These are phyloP conservation scores for Micropoecilia bifurca DNA, from an alignment of 2,797 vertebrate genomes.

Conservation along the genomic window DNA sequence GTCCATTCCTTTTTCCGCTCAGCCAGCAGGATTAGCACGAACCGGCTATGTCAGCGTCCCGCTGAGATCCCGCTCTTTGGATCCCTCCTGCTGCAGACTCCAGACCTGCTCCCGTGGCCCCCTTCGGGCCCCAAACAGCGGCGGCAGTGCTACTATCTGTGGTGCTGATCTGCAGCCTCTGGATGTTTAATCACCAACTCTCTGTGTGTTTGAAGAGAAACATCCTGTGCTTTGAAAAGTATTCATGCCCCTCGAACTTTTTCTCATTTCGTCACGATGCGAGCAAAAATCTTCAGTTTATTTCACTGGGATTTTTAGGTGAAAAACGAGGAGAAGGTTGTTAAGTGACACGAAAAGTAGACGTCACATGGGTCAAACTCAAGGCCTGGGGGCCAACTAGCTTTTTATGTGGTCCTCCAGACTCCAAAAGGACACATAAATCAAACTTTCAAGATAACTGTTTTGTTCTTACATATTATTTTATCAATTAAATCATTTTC, in stretches of 20 bases:
- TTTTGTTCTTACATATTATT: no score
- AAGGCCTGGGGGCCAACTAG: no score
- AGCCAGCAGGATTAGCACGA: conserved; percentile 63
- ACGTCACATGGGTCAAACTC: no score
- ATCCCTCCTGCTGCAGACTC: conserved; percentile 19
- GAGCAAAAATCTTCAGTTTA: background rate
- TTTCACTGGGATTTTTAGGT: background rate
- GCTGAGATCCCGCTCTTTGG: conserved; percentile 49
- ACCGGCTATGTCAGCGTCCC: conserved; percentile 62
- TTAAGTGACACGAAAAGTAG: background rate
- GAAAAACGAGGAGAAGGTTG: background rate
- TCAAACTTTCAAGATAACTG: no score
- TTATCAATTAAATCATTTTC: no score
- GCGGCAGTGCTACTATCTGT: conserved; percentile 65
- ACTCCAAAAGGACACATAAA: no score
- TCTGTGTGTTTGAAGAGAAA: background rate
- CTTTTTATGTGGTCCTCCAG: no score
- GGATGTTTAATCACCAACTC: background rate
- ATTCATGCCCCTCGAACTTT: background rate
- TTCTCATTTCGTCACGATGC: background rate
- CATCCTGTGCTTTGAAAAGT: background rate
- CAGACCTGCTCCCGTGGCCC: conserved; percentile 31
- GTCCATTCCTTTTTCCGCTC: conserved; percentile 55
- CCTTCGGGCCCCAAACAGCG: conserved; percentile 44
- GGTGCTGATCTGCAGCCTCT: conserved; percentile 65